A percentile compares a stretch with the other conserved stretches of the same genome.
Evolutionary conservation across 2,888 invertebrate genomes (phyloP).

Genomic region (Thecocarcelia acutangulata): DNA sequence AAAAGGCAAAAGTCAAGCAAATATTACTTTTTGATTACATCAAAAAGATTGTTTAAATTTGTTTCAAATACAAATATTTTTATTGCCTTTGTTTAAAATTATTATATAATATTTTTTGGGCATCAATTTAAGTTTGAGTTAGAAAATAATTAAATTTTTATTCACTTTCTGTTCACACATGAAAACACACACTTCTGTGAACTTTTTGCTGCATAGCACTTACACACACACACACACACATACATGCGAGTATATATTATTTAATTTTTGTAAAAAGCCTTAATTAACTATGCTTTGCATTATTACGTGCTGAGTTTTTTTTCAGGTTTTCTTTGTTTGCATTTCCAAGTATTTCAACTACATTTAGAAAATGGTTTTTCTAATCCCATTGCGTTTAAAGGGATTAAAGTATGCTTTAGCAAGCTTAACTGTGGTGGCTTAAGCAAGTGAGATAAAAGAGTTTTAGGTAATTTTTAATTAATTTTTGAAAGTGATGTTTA

Average conservation of each 20-base stretch:
- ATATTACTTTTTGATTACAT: constrained; percentile 23
- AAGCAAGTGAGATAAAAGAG: neutral
- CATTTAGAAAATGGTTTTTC: too few species aligned
- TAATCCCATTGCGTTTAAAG: constrained; percentile 34
- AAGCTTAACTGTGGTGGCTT: neutral
- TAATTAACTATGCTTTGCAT: constrained; percentile 32
- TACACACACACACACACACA: too few species aligned
- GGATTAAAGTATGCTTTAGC: constrained; percentile 6
- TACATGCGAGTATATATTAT: too few species aligned
- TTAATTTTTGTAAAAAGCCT: neutral
- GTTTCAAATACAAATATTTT: constrained; percentile 3
- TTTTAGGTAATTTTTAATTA: too few species aligned
- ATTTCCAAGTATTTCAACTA: constrained; percentile 23
- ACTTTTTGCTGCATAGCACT: neutral
- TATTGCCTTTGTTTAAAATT: constrained; percentile 5
- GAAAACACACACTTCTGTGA: too few species aligned
- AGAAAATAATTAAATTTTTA: constrained; percentile 14
- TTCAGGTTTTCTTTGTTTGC: constrained; percentile 10
- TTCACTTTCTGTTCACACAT: neutral
- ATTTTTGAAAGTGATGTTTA: too few species aligned
- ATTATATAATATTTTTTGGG: neutral
- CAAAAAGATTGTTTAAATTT: constrained; percentile 31
- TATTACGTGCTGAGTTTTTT: constrained; percentile 15
- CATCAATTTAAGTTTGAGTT: neutral
- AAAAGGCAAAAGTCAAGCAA: neutral